These are phyloP conservation scores for Chalcis sispes DNA, from an alignment of 2,888 invertebrate genomes.

Conservation along the genomic window DNA sequence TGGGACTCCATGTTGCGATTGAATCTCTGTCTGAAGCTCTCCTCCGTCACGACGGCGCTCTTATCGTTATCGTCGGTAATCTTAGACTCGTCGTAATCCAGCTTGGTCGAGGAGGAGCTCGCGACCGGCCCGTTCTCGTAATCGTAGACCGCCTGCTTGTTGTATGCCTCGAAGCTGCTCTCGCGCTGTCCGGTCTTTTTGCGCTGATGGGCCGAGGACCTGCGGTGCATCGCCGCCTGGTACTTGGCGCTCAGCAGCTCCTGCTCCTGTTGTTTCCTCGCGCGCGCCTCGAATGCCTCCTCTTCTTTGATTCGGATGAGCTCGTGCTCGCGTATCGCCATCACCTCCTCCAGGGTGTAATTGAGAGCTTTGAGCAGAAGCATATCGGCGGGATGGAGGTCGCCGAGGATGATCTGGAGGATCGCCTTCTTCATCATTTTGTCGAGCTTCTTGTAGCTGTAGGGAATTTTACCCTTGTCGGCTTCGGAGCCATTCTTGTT, in stretches of 20 bases:
- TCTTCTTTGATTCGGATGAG: conserved; percentile 63
- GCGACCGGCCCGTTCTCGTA: conserved; percentile 66
- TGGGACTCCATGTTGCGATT: conserved; percentile 69
- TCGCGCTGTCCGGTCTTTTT: conserved; percentile 39
- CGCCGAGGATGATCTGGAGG: conserved; percentile 71
- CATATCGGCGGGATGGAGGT: conserved; percentile 69
- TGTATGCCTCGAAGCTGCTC: conserved; percentile 68
- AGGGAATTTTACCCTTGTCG: conserved; percentile 61
- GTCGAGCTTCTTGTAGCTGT: conserved; percentile 67
- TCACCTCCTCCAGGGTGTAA: conserved; percentile 70
- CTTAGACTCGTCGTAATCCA: conserved; percentile 53
- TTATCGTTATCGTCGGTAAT: conserved; percentile 11
- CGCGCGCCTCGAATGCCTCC: conserved; percentile 44
- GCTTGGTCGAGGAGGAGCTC: not conserved
- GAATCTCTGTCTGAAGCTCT: conserved; percentile 60
- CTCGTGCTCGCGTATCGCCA: conserved; percentile 69
- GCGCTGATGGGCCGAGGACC: conserved; percentile 21
- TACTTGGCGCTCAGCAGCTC: conserved; percentile 33
- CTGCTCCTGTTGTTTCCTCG: conserved; percentile 36
- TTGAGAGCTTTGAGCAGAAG: conserved; percentile 70
- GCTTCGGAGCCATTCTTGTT: conserved; percentile 51
- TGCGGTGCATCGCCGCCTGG: conserved; percentile 34
- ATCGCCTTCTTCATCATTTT: conserved; percentile 73
- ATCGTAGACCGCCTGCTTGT: conserved; percentile 70
- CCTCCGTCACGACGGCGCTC: conserved; percentile 39